These are phyloP conservation scores for Muscicapa comitata DNA, from an alignment of 2,797 vertebrate species.

Conservation along the genomic window DNA sequence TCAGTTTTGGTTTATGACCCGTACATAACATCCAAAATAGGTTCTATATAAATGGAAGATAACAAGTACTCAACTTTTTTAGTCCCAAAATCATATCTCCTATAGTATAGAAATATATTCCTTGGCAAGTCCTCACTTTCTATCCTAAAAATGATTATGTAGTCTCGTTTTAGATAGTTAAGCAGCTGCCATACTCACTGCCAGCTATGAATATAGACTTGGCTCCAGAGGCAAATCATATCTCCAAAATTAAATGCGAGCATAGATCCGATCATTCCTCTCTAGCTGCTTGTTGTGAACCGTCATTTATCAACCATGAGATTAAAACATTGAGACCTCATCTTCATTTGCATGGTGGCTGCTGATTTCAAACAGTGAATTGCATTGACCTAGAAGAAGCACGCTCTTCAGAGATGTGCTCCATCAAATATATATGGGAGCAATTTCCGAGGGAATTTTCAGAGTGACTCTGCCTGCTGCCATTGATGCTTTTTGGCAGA, in stretches of 20 bases:
- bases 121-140: slow-evolving; percentile 36
- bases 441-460: background rate
- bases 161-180: background rate
- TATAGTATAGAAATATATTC: slow-evolving; percentile 41
- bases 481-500: slow-evolving; percentile 7
- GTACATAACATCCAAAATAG: background rate
- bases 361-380: background rate
- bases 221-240: slow-evolving; percentile 45
- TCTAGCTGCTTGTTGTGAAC: background rate
- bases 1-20: slow-evolving; percentile 9
- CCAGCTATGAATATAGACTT: slow-evolving; percentile 48
- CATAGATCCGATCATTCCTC: background rate
- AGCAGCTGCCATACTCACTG: slow-evolving; percentile 39
- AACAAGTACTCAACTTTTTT: slow-evolving; percentile 26
- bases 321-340: background rate
- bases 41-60: slow-evolving; percentile 45
- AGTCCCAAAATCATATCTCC: slow-evolving; percentile 19
- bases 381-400: background rate
- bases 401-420: background rate
- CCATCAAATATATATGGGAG: slow-evolving; percentile 27
- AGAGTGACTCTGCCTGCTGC: background rate
- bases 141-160: slow-evolving; percentile 44
- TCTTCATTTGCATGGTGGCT: background rate
- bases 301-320: background rate
- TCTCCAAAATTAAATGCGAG: slow-evolving; percentile 45